Evolutionary conservation across 2,113 vertebrate species (phyloP).

Genomic region (Catharus minimus): DNA sequence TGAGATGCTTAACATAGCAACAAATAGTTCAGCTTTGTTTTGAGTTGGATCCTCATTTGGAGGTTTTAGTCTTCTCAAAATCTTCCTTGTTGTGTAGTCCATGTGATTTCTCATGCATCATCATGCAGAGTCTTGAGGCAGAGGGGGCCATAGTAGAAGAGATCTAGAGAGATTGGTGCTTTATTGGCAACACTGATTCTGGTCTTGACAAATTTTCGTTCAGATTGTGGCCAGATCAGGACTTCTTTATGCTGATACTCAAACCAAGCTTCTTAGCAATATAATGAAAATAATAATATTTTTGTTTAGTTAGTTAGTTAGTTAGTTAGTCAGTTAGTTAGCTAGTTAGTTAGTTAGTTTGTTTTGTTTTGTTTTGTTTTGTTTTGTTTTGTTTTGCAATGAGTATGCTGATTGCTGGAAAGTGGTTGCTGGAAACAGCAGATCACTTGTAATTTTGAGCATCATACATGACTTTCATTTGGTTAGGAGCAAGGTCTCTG

Average conservation of each 20-base stretch:
- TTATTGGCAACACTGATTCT: neutral
- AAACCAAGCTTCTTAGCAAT: neutral
- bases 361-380: neutral
- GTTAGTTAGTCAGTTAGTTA: too few relatives aligned
- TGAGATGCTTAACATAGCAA: neutral
- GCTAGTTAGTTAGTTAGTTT: neutral
- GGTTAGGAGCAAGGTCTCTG: neutral
- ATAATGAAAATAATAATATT: neutral
- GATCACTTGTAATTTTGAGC: neutral
- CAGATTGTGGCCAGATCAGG: neutral
- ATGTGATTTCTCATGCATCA: neutral
- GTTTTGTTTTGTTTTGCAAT: neutral
- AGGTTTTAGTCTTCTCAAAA: neutral
- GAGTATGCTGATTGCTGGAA: accelerated
- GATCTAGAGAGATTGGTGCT: neutral
- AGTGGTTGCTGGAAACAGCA: neutral
- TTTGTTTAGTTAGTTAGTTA: too few relatives aligned
- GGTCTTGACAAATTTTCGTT: neutral
- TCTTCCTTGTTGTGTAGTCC: neutral
- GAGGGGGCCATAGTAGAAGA: neutral
- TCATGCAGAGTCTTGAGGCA: neutral
- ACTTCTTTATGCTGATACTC: neutral
- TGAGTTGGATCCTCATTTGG: neutral
- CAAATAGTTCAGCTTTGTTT: neutral
- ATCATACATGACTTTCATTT: neutral